Percentiles rank a stretch among this genome's conserved stretches.
These are phyloP conservation scores for Ochlodes sylvanus DNA, from an alignment of 2,888 invertebrate genomes.

Conservation along the genomic window DNA sequence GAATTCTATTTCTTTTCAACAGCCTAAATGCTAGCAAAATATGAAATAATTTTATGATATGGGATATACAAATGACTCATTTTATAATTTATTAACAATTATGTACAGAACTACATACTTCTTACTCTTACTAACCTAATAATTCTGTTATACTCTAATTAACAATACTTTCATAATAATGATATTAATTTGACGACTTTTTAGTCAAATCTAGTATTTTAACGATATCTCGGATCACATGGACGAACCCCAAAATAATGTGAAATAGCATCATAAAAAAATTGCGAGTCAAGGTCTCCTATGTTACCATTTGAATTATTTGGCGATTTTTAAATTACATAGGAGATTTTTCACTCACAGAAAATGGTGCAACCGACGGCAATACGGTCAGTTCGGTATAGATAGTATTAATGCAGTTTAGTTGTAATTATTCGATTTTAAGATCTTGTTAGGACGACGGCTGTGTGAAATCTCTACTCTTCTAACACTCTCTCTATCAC, in stretches of 20 bases:
- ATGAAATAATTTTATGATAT: not conserved
- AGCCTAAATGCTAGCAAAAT: not conserved
- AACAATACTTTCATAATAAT: not conserved
- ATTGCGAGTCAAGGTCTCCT: not conserved
- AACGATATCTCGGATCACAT: constrained; percentile 6
- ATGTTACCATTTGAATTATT: not conserved
- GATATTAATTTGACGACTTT: constrained; percentile 3
- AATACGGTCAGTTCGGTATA: constrained; percentile 31
- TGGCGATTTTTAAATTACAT: not conserved
- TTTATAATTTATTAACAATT: not conserved
- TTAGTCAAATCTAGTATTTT: not conserved
- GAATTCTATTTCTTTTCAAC: not conserved
- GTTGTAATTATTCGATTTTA: constrained; percentile 30
- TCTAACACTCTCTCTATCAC: not conserved
- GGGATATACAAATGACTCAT: not conserved
- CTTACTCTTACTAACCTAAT: not conserved
- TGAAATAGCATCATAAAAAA: not conserved
- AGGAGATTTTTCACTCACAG: constrained; percentile 9
- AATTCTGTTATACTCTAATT: not conserved
- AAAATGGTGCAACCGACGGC: constrained; percentile 19
- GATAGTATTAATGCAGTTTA: constrained; percentile 35
- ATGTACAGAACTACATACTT: not conserved
- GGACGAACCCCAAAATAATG: not conserved
- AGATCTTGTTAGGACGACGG: not conserved
- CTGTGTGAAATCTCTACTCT: constrained; percentile 8